Percentiles rank a stretch among this genome's conserved stretches.
Evolutionary conservation across 30 jellyfish, hydroid and myxozoan species (phyloP).

Genomic region (Cassiopea andromeda): DNA sequence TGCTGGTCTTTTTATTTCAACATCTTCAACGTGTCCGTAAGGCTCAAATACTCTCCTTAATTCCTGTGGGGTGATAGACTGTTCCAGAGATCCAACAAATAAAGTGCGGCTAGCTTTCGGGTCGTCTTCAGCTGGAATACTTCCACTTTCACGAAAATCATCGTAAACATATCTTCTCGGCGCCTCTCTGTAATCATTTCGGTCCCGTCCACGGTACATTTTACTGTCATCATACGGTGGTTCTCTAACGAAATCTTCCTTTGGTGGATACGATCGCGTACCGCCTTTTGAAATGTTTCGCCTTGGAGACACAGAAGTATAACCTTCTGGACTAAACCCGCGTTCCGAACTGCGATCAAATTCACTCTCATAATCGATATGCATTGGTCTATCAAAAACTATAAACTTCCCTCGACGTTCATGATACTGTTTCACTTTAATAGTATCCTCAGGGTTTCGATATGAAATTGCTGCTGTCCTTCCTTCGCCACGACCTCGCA

Average conservation of each 20-base stretch:
- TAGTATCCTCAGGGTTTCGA: constrained; percentile 86
- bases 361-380: constrained; percentile 87
- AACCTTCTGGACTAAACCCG: constrained; percentile 68
- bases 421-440: constrained; percentile 74
- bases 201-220: constrained; percentile 75
- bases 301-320: constrained; percentile 64
- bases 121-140: constrained; percentile 78
- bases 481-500: constrained; percentile 96
- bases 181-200: constrained; percentile 59
- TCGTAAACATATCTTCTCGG: constrained; percentile 55
- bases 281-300: constrained; percentile 37
- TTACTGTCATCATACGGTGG: constrained; percentile 66
- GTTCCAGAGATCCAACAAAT: constrained; percentile 95
- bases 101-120: constrained; percentile 97
- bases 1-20: constrained; percentile 94
- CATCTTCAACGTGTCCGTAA: constrained; percentile 94
- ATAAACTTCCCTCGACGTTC: constrained; percentile 91
- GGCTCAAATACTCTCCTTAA: constrained; percentile 85
- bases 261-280: constrained; percentile 49
- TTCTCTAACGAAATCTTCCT: constrained; percentile 62
- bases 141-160: constrained; percentile 61
- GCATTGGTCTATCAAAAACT: constrained; percentile 88
- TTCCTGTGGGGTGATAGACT: constrained; percentile 75
- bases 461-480: constrained; percentile 83
- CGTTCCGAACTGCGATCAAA: constrained; percentile 60